phyloP scores from a whole-genome alignment of 2,888 invertebrate genomes.

The Cryptophagus acutangulus region DNA sequence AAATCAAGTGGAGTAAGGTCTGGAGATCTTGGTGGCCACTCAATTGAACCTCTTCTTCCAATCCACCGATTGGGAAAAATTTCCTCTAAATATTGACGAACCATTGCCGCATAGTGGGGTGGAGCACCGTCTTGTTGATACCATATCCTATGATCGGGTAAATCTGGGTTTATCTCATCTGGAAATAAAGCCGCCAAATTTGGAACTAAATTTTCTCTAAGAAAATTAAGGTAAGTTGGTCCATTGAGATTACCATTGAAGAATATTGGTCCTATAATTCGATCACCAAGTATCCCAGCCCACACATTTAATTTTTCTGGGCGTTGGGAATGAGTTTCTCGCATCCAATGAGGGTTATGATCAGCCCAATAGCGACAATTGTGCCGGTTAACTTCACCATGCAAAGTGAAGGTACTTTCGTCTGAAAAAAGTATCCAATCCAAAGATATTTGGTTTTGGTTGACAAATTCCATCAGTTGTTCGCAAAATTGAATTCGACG shows the following conservation, averaged over 20 bases:
- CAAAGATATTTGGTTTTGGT: not conserved
- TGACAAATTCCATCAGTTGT: not conserved
- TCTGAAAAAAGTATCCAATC: not conserved
- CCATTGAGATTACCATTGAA: constrained; percentile 1
- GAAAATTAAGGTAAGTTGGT: not conserved
- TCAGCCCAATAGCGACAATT: constrained; percentile 5
- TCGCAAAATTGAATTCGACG: not conserved
- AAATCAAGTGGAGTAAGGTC: not conserved
- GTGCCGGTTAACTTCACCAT: constrained; percentile 5
- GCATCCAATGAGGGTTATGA: not conserved
- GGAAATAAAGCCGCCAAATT: no score
- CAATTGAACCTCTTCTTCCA: not conserved
- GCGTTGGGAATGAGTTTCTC: not conserved
- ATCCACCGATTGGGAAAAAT: constrained; percentile 3
- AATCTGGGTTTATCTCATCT: not conserved
- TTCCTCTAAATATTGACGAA: not conserved
- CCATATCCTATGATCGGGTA: not conserved
- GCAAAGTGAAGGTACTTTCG: constrained; percentile 3
- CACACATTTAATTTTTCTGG: not conserved
- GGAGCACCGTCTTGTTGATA: constrained; percentile 2
- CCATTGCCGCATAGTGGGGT: not conserved
- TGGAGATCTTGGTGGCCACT: not conserved
- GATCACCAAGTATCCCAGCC: not conserved
- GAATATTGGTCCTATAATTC: not conserved
- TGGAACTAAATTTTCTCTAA: no score